phyloP scores from a whole-genome alignment of 2,113 vertebrate species.

The Talpa occidentalis region DNA sequence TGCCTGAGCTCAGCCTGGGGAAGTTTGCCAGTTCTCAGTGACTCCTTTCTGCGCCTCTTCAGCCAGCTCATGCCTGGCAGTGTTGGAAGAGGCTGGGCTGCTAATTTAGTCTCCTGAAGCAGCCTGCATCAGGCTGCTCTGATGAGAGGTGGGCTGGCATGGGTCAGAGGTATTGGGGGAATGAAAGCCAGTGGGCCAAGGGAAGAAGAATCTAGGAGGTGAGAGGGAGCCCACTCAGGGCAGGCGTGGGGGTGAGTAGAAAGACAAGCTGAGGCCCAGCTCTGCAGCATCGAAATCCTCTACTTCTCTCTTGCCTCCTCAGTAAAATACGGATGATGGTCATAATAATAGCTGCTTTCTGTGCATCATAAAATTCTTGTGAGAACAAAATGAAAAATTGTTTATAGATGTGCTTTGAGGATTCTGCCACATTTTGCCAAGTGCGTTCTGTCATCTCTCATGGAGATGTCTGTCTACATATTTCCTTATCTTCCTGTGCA shows the following conservation, averaged over 20 bases:
- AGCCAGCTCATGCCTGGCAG: conserved; percentile 70
- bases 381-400: conserved; percentile 22
- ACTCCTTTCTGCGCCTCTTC: conserved; percentile 69
- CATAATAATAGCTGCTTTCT: neutral
- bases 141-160: neutral
- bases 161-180: neutral
- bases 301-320: neutral
- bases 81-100: conserved; percentile 62
- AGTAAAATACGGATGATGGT: neutral
- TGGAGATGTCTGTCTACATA: neutral
- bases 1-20: conserved; percentile 79
- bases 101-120: conserved; percentile 55
- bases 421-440: neutral
- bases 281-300: neutral
- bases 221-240: neutral
- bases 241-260: neutral
- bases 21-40: conserved; percentile 71
- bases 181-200: neutral
- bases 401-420: conserved; percentile 3
- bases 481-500: neutral
- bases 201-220: too few species aligned
- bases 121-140: neutral
- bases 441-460: neutral
- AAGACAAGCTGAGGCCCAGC: too few species aligned
- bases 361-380: conserved; percentile 15